Base-by-base conservation (phyloP, 2,113 vertebrate species). In the Cochlearius cochlearius region DNA sequence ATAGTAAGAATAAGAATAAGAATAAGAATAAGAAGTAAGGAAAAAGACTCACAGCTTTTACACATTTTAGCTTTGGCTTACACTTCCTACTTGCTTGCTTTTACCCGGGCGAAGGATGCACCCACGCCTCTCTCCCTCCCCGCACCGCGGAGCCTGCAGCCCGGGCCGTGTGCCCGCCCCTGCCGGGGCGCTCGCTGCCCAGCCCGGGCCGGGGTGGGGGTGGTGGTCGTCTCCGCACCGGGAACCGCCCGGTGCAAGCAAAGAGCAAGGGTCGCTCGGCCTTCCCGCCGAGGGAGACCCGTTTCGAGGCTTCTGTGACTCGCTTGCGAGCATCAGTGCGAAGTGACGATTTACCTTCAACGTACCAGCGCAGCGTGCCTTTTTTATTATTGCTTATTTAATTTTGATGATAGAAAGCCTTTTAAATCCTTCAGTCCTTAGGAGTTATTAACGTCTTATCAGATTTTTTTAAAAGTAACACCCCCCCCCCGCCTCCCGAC, bases 91-190 rank as follows among this genome's bases (percentile, higher is more conserved):
- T 36, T 7, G n/a, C 10, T 92, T 64, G 14, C 52, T 72, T 69
- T 43, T 25, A 22, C 2, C 19, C 7, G 12, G 38, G 11, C 3
- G 29, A 80, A 10, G 41, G 71, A 21, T 21, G 41, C 39, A 3
- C 36, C 10, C 0, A 6, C 7, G 22, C 15, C 52, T 32, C 19
- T 5, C 2, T 17, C 20, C 45, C 22, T 5, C 23, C 22, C 55
- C 1, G 5, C 36, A 12, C 15, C 16, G 1, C 15, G 11, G 16
- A 13, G 19, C 26, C 22, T 5, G 52, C 66, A 52, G 75, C 50
- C 5, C 7, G 26, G 36, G 36, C 34, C 43, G 18, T 11, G 67
- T 6, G 66, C 11, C 38, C 20, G 77, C 32, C 7, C 6, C 2
- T 9, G 56, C 8, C 56, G 3, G 27, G 52, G n/a, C 45, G 83